Base-by-base conservation (phyloP, 2,113 vertebrate genomes). In the Colistium nudipinnis region DNA sequence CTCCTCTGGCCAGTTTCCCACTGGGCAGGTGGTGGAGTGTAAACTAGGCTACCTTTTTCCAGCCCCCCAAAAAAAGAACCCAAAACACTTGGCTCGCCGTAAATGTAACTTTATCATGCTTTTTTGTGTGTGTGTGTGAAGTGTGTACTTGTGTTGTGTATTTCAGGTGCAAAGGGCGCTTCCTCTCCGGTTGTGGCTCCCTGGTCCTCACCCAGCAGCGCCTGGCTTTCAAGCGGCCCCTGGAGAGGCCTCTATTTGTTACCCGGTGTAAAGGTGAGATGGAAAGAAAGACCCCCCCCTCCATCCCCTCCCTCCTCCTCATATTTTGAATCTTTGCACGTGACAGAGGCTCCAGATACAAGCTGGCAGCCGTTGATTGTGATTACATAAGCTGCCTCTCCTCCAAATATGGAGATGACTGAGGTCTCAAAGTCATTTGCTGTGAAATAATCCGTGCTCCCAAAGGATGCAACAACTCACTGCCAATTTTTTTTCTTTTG, bases 201-300 rank as follows among this genome's bases (percentile, higher is more conserved):
- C 89, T 95, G 16, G 87, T 93, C 2, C 92, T 98, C 92, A 88
- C 92, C 62, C 96, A 95, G 89, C 94, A 95, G 82, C 92, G 93
- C 1, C 88, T 98, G 5, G 93, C 93, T 90, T 98, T 98, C 84
- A 93, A 51, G 47, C 94, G 95, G 27, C 95, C 96, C 27, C 90
- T 98, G 43, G 96, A 98, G 86, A 98, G 93, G 87, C 88, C 90
- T 14, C 86, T 93, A 30, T 98, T 99, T 76, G 88, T 96, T 62
- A 68, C 92, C 74, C 94, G 87, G 35, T 98, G 96, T 76, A 96
- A 96, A 97, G 96, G 97, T 99, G 89, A 93, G 81, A 82, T 22
- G 64, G 70, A 76, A 72, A 82, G 13, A 51, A 82, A 48, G 33
- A 48, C 57, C 25, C 43, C 38, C 43, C 31, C n/a, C 28, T 54